Evolutionary conservation across 2,888 invertebrate species (phyloP).

Genomic region (Cataglyphis cursor): DNA sequence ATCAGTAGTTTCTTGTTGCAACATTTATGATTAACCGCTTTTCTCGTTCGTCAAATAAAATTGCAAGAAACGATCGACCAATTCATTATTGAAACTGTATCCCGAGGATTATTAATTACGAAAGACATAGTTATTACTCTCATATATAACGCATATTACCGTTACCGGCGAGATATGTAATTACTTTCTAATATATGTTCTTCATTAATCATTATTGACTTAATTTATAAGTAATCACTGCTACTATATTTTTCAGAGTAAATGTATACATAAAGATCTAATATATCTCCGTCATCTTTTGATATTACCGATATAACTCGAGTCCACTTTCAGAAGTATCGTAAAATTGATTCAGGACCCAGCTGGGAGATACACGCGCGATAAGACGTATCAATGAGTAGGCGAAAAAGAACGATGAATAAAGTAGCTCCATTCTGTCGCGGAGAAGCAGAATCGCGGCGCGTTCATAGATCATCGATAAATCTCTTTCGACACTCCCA

Average conservation of each 20-base stretch:
- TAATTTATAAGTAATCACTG: slow-evolving; percentile 22
- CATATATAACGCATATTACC: slow-evolving; percentile 6
- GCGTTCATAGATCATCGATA: slow-evolving; percentile 53
- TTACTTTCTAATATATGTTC: neutral
- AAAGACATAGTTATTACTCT: slow-evolving; percentile 25
- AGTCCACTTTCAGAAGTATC: slow-evolving; percentile 6
- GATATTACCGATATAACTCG: neutral
- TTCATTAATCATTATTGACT: slow-evolving; percentile 42
- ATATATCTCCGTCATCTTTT: slow-evolving; percentile 31
- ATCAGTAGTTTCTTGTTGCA: neutral
- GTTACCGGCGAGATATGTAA: slow-evolving; percentile 27
- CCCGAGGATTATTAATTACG: slow-evolving; percentile 2
- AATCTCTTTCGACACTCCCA: slow-evolving; percentile 65
- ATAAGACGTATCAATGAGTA: slow-evolving; percentile 48
- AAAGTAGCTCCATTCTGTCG: slow-evolving; percentile 45
- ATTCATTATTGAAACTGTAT: slow-evolving; percentile 28
- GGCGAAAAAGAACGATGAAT: slow-evolving; percentile 32
- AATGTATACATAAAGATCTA: neutral
- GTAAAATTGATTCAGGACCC: slow-evolving; percentile 29
- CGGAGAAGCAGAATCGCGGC: slow-evolving; percentile 10
- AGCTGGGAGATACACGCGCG: slow-evolving; percentile 24
- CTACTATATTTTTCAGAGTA: neutral
- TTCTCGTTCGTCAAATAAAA: neutral
- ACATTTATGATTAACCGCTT: neutral
- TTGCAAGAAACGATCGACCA: neutral